Percentiles rank a stretch among this genome's conserved stretches.
Conservation (phyloP, 2,888 invertebrate species). For the Dynastes tityus region DNA sequence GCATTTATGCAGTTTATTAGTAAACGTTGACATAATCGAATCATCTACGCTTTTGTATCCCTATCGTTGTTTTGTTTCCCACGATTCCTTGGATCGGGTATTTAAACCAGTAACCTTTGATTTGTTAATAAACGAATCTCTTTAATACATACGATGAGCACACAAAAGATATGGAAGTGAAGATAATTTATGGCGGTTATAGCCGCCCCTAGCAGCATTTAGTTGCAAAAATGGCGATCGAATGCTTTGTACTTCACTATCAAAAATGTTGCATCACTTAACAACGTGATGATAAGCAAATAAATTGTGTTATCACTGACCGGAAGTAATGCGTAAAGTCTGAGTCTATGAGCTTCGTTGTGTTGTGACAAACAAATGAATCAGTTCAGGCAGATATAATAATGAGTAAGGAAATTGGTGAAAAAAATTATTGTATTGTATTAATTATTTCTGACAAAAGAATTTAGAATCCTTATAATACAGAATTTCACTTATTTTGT, state of each 20-base stretch:
- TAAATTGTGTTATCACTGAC: not conserved
- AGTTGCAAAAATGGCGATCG: not conserved
- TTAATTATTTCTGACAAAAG: not conserved
- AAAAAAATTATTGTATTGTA: not conserved
- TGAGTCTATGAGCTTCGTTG: not conserved
- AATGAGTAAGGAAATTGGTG: not conserved
- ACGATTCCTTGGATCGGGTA: not conserved
- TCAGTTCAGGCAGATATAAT: no score
- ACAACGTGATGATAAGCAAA: slow-evolving; percentile 1
- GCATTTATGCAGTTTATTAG: not conserved
- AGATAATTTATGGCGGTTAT: not conserved
- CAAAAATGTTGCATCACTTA: not conserved
- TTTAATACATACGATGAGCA: not conserved
- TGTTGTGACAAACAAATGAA: not conserved
- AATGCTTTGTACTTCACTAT: not conserved
- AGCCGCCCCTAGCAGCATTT: not conserved
- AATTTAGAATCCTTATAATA: no score
- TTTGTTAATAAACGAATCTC: slow-evolving; percentile 9
- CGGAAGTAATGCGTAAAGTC: slow-evolving; percentile 10
- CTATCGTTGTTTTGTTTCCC: not conserved
- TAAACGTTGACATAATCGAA: not conserved
- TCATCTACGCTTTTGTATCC: not conserved
- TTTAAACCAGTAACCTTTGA: slow-evolving; percentile 22
- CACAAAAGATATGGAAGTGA: not conserved
- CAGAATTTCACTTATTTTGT: not conserved